Evolutionary conservation across 2,888 invertebrate species (phyloP).

Genomic region (Petrolisthes cinctipes): DNA sequence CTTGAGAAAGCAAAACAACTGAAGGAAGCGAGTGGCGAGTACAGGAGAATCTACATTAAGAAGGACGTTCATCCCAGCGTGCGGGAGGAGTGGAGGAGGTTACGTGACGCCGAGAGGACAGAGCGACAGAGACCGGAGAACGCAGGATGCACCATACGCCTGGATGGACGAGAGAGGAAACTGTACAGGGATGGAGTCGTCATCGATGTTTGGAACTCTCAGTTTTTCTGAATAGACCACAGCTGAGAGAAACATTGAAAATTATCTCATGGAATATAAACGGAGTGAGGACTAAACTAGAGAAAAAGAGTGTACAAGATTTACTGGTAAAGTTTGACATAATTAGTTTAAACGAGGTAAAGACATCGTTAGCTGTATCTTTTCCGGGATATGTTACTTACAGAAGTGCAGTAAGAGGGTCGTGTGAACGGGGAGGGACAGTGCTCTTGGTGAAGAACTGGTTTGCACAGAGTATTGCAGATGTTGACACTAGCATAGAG

Average conservation of each 20-base stretch:
- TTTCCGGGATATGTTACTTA: constrained; percentile 17
- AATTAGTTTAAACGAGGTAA: constrained; percentile 16
- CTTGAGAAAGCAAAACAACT: background rate
- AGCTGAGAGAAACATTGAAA: background rate
- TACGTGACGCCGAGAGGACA: constrained; percentile 7
- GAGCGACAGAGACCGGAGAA: constrained; percentile 28
- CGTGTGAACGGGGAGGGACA: constrained; percentile 8
- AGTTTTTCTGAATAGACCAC: constrained; percentile 4
- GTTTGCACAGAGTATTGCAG: background rate
- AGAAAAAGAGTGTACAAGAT: constrained; percentile 5
- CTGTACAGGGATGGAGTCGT: constrained; percentile 6
- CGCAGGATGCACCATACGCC: background rate
- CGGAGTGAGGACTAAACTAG: constrained; percentile 17
- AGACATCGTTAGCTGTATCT: constrained; percentile 8
- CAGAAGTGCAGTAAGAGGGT: background rate
- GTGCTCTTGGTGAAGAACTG: constrained; percentile 10
- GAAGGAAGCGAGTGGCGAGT: background rate
- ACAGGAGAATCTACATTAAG: constrained; percentile 14
- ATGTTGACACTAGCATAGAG: background rate
- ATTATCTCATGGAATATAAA: constrained; percentile 25
- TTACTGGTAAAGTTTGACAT: background rate
- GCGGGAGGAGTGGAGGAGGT: constrained; percentile 22
- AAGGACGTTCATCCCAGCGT: constrained; percentile 29
- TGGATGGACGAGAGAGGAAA: constrained; percentile 13
- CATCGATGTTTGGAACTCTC: constrained; percentile 16